Evolutionary conservation across 2,113 vertebrate genomes (phyloP), one percentile per base, ranked within the genome.

Genomic region (Mormyrus lacerda): DNA sequence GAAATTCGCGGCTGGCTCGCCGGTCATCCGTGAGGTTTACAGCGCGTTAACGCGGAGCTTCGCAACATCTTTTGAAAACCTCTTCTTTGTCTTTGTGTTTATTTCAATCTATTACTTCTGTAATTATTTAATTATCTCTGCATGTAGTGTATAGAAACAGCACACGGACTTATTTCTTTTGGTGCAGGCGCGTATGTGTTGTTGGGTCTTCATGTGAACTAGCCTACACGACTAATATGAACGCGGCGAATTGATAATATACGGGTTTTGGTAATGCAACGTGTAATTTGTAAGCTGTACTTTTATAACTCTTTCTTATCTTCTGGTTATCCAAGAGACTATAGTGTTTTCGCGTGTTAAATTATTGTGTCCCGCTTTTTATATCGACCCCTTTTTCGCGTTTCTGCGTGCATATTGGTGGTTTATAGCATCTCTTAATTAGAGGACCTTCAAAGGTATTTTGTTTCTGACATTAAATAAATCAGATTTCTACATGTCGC

Each of bases 1-100:
- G 91, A 91, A 79, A 88, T 85, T 90, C 79, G 88, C 86, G 89
- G 91, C 91, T 24, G 83, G 91, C 88, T 89, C 88, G 8, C 89
- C 73, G 35, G 42, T 53, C 39, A 87, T 27, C 91, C 53, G 61
- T 44, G 42, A 21, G 61, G 31, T 47, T 15, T 17, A n/a, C 45
- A 4, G 19, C 21, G 47, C 48, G 31, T 47, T 88, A 27, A 50
- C n/a, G 8, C 45, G 7, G 84, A 50, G 48, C 24, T 39, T 21
- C 51, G 53, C 17, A 6, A 24, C 27, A 35, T 39, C 73, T 42
- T 79, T 42, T 27, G 31, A 39, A 79, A 79, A 39, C 2, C 17
- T 42, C 35, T 39, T 17, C 24, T 39, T 42, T 17, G 17, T 42
- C 35, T 79, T 42, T 79, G 73, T 42, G 73, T 35, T 19, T 42